Conservation (phyloP, 2,888 invertebrate species). For the Sinopyrophorus schimmeli region DNA sequence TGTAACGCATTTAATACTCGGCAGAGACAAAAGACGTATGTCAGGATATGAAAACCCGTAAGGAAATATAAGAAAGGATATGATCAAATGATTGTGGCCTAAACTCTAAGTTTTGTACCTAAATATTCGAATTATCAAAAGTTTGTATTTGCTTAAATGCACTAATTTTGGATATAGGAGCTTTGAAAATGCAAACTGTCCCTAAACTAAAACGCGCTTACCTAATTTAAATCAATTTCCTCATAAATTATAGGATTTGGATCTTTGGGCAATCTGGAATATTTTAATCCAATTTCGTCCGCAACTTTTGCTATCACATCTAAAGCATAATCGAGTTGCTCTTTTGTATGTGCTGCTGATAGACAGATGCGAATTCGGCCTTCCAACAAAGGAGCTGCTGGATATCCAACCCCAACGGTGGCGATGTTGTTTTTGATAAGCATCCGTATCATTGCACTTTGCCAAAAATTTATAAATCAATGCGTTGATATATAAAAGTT, state of each 20-base stretch:
- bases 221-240: slow-evolving; percentile 28
- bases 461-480: too few species aligned
- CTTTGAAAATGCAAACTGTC: not conserved
- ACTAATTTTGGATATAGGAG: slow-evolving; percentile 6
- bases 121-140: slow-evolving; percentile 11
- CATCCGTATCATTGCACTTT: slow-evolving; percentile 85
- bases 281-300: slow-evolving; percentile 74
- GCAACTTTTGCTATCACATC: slow-evolving; percentile 74
- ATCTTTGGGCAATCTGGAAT: slow-evolving; percentile 69
- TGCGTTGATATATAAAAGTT: too few species aligned
- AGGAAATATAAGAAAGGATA: not conserved
- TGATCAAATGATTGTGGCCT: slow-evolving; percentile 1
- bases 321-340: slow-evolving; percentile 84
- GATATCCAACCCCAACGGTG: slow-evolving; percentile 95
- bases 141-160: slow-evolving; percentile 10
- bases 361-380: slow-evolving; percentile 93
- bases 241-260: slow-evolving; percentile 62
- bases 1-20: too few species aligned
- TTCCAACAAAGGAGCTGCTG: slow-evolving; percentile 93
- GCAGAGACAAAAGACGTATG: not conserved
- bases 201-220: too few species aligned
- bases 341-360: slow-evolving; percentile 93
- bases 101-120: slow-evolving; percentile 16
- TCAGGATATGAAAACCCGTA: slow-evolving; percentile 4
- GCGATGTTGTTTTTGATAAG: slow-evolving; percentile 83